A percentile compares a stretch with the other conserved stretches of the same genome.
These are phyloP conservation scores for Notechis scutatus DNA, from an alignment of 2,113 vertebrate species.

Conservation along the genomic window DNA sequence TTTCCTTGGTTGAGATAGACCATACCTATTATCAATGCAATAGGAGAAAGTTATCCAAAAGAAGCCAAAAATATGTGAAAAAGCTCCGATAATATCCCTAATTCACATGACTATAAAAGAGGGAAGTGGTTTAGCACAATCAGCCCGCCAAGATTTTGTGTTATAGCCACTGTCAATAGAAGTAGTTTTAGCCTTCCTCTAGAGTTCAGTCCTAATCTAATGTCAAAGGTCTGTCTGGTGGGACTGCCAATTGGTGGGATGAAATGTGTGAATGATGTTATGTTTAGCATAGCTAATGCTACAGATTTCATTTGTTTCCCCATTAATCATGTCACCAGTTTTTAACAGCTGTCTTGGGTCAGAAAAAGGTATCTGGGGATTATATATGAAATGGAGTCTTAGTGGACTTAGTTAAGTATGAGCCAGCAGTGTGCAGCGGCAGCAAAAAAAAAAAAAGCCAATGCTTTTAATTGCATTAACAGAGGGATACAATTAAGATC, in stretches of 20 bases:
- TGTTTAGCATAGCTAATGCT: background rate
- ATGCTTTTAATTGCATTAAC: too few relatives aligned
- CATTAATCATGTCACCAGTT: background rate
- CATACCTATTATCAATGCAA: background rate
- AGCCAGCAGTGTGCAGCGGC: too few relatives aligned
- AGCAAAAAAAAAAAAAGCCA: too few relatives aligned
- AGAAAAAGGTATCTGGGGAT: background rate
- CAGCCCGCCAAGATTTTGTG: background rate
- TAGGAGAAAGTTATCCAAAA: background rate
- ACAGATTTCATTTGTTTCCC: background rate
- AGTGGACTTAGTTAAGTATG: too few relatives aligned
- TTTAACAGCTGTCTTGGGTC: background rate
- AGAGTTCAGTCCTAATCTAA: background rate
- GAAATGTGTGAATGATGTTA: background rate
- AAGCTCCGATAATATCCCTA: background rate
- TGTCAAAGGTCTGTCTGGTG: background rate
- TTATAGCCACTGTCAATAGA: background rate
- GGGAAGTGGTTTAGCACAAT: background rate
- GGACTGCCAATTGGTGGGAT: background rate
- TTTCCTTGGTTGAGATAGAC: background rate
- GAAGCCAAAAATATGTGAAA: background rate
- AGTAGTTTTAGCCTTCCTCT: background rate
- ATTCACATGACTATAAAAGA: background rate
- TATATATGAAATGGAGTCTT: background rate
- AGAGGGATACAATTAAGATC: too few relatives aligned